Conservation (phyloP, 2,888 invertebrate species). For the Drosophila nr. perissopoda region DNA sequence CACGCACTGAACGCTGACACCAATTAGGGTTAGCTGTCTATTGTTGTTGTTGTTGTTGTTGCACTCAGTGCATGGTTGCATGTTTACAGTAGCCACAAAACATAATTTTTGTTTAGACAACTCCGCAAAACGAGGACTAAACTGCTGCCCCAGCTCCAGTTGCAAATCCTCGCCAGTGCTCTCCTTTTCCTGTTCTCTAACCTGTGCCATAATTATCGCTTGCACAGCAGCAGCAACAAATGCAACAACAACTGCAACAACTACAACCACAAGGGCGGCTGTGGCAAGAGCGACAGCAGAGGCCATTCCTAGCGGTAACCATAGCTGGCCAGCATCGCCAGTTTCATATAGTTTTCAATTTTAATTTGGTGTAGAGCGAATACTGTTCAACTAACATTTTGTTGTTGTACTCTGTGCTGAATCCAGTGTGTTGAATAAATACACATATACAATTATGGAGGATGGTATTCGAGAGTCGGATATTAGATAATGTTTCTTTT, state of each 20-base stretch:
- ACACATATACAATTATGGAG: neutral
- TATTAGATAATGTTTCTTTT: neutral
- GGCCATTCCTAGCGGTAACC: constrained; percentile 34
- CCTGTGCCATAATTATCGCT: constrained; percentile 50
- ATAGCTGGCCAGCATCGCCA: constrained; percentile 42
- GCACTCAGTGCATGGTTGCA: constrained; percentile 67
- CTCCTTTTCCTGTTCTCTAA: constrained; percentile 2
- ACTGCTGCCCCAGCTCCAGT: constrained; percentile 22
- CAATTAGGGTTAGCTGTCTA: constrained; percentile 69
- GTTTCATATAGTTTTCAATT: constrained; percentile 40
- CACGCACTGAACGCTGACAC: constrained; percentile 73
- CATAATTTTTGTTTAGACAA: constrained; percentile 78
- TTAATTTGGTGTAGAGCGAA: constrained; percentile 8
- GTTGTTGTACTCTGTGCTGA: neutral
- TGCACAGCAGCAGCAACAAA: constrained; percentile 19
- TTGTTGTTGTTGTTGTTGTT: constrained; percentile 41
- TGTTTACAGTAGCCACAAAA: constrained; percentile 76
- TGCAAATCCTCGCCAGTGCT: neutral
- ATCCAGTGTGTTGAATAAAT: neutral
- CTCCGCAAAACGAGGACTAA: constrained; percentile 51
- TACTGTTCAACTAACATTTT: constrained; percentile 1
- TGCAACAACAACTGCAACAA: constrained; percentile 12
- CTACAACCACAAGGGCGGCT: neutral
- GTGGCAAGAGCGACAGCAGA: neutral
- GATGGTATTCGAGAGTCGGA: neutral